Evolutionary conservation across 2,113 vertebrate species (phyloP).

Genomic region (Excalfactoria chinensis): DNA sequence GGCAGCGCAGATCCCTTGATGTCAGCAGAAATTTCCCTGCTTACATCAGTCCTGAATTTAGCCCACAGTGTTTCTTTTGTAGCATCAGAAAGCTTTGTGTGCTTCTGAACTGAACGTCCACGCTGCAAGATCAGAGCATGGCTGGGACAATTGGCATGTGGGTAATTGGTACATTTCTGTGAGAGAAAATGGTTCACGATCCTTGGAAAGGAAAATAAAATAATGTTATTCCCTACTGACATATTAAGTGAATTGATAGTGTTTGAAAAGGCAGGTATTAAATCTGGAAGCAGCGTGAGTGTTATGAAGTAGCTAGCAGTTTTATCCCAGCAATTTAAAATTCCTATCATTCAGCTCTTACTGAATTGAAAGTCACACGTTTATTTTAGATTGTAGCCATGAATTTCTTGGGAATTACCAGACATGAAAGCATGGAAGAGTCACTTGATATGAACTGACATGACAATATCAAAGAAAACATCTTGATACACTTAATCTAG

Average conservation of each 20-base stretch:
- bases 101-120: conserved; percentile 44
- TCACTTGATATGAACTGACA: conserved; percentile 59
- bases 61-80: conserved; percentile 58
- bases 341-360: background rate
- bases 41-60: conserved; percentile 56
- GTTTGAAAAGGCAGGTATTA: conserved; percentile 52
- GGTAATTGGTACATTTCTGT: conserved; percentile 42
- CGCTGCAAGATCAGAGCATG: conserved; percentile 53
- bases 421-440: conserved; percentile 60
- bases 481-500: conserved; percentile 35
- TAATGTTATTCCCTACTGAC: conserved; percentile 40
- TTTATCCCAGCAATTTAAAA: conserved; percentile 57
- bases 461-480: conserved; percentile 46
- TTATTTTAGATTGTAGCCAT: conserved; percentile 57
- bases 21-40: conserved; percentile 57
- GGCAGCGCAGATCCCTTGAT: conserved; percentile 42
- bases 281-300: conserved; percentile 27
- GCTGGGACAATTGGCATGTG: conserved; percentile 53
- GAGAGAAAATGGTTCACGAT: conserved; percentile 34
- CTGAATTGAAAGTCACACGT: conserved; percentile 39
- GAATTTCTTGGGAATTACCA: conserved; percentile 70
- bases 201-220: conserved; percentile 46
- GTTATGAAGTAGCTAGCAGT: conserved; percentile 37
- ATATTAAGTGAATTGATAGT: conserved; percentile 49
- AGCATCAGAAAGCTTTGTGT: conserved; percentile 57